Evolutionary conservation across 2,888 invertebrate genomes (phyloP).

Genomic region (Leptinotarsa peninsularis): DNA sequence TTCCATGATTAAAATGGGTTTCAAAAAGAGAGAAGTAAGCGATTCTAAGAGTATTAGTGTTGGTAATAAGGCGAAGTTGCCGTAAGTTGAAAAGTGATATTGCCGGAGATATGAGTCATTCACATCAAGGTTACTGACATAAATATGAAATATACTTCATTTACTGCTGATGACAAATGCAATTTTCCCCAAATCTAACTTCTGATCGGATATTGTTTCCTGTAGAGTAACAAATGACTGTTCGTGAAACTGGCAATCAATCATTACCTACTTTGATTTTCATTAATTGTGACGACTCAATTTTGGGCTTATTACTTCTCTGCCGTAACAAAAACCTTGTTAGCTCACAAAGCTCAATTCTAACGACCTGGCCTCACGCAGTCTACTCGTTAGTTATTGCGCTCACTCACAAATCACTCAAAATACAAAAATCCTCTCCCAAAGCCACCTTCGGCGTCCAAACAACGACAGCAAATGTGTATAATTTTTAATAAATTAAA

Average conservation of each 20-base stretch:
- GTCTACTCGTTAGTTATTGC: conserved; percentile 12
- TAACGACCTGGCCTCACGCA: conserved; percentile 24
- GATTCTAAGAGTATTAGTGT: no score
- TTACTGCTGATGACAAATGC: no score
- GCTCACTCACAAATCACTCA: conserved; percentile 17
- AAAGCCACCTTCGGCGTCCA: conserved; percentile 14
- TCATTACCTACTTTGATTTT: not conserved
- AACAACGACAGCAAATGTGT: conserved; percentile 28
- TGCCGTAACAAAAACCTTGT: conserved; percentile 5
- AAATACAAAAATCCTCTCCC: conserved; percentile 15
- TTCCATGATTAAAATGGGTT: no score
- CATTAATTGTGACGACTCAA: not conserved
- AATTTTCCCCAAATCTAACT: no score
- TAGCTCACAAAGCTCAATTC: not conserved
- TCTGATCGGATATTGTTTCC: no score
- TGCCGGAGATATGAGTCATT: no score
- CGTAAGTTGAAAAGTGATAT: no score
- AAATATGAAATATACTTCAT: no score
- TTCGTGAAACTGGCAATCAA: not conserved
- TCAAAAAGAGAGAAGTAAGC: no score
- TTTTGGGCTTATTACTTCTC: not conserved
- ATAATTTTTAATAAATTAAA: conserved; percentile 33
- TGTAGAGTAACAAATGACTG: no score
- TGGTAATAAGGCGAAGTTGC: no score
- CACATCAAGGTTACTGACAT: no score